Conservation (phyloP, 2,888 invertebrate species). For the Rotaria sp. region DNA sequence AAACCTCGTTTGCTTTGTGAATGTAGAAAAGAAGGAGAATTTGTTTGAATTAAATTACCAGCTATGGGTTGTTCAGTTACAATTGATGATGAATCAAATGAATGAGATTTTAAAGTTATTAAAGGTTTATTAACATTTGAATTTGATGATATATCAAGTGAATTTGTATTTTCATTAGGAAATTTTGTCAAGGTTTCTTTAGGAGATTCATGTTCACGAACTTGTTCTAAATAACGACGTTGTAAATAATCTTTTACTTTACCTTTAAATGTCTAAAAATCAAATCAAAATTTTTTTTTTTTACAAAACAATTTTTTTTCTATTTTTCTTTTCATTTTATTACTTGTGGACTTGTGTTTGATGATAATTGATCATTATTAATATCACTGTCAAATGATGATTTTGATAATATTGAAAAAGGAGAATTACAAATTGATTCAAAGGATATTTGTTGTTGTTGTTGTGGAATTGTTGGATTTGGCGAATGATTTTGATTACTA, state of each 20-base stretch:
- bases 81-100: neutral
- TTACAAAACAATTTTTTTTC: neutral
- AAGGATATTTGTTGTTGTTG: neutral
- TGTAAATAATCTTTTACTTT: conserved; percentile 17
- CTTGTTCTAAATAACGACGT: conserved; percentile 23
- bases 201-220: neutral
- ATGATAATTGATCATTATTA: neutral
- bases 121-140: neutral
- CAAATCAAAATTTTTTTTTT: neutral
- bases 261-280: conserved; percentile 8
- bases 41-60: too few relatives aligned
- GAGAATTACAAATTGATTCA: neutral
- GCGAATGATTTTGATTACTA: neutral
- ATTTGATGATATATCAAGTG: neutral
- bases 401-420: neutral
- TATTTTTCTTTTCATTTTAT: neutral
- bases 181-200: neutral
- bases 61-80: too few relatives aligned
- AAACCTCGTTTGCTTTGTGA: conserved; percentile 16
- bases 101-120: neutral
- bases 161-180: neutral
- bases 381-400: neutral
- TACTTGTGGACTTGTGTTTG: neutral
- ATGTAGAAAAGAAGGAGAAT: neutral
- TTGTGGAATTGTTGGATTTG: neutral